phyloP scores from a whole-genome alignment of 2,888 invertebrate species.

The Macrosoma leucophasiata region DNA sequence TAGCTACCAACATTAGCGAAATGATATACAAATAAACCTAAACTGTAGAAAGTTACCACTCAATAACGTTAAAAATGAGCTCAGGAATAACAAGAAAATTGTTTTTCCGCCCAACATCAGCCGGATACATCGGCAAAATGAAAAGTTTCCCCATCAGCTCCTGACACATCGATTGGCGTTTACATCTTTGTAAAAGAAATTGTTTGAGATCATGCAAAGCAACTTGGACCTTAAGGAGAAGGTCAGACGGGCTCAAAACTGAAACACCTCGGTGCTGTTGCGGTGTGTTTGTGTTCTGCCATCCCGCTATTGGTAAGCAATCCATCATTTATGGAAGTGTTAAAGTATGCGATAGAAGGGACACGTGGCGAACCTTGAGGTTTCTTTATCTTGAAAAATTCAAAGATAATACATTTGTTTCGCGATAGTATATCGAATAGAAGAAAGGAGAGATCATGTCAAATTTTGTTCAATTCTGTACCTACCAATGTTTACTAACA shows the following conservation, averaged over 20 bases:
- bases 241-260: conserved; percentile 33
- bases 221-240: conserved; percentile 47
- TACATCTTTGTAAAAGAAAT: conserved; percentile 68
- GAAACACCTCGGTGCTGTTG: conserved; percentile 36
- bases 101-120: conserved; percentile 52
- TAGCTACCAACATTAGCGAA: conserved; percentile 33
- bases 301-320: conserved; percentile 54
- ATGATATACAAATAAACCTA: conserved; percentile 39
- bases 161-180: conserved; percentile 71
- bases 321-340: conserved; percentile 57
- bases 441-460: no score
- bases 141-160: conserved; percentile 69
- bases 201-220: conserved; percentile 48
- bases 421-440: conserved; percentile 24
- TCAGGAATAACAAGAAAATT: conserved; percentile 63
- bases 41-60: conserved; percentile 44
- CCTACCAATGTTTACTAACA: no score
- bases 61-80: conserved; percentile 68
- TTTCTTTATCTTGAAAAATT: conserved; percentile 20
- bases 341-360: conserved; percentile 55
- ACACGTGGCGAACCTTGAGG: conserved; percentile 30
- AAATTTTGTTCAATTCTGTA: no score
- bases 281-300: conserved; percentile 54
- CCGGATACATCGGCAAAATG: conserved; percentile 62
- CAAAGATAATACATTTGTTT: conserved; percentile 17